Base-by-base conservation (phyloP, 2,797 vertebrate species). In the Synaphobranchus kaupii region DNA sequence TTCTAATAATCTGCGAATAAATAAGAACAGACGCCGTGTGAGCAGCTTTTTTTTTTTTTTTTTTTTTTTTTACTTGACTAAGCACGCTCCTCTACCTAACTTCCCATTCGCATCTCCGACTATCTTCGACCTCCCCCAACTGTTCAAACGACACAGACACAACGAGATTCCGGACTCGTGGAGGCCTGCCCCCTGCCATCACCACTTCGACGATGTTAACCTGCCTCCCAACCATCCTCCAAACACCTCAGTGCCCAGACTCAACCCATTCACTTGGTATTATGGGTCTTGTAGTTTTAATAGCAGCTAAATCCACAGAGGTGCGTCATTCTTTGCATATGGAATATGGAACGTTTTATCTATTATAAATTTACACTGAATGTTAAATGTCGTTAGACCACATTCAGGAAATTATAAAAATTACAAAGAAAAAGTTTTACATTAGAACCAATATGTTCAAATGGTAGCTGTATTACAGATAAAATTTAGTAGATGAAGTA, bases 141-240 rank as follows among this genome's bases (percentile, higher is more conserved):
- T 71, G 86, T 81, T 85, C 73, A 90, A 85, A 88, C 81, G 73
- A 91, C 44, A 84, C 86, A 63, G 87, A 88, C 90, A 93, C 92
- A 91, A 92, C 91, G 91, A 92, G 90, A 95, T 89, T 92, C 91
- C 90, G 86, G 54, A 88, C 88, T 89, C 90, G 89, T 92, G 91
- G 93, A 90, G 84, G 85, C 86, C 80, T 54, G 78, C 87, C 81
- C 86, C 87, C 82, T 73, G 84, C 86, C 48, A 44, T 48, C 85
- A 85, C 85, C 87, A 85, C 76, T 58, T 85, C 84, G 60, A 80
- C 83, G 9, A 58, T 73, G 63, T 56, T 89, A 91, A 92, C 93
- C 93, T 93, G 92, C 92, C 92, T 92, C 92, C 15, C 68, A 25
- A 91, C 92, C 92, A 91, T 91, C 91, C 93, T 86, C 88, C 87